phyloP scores from a whole-genome alignment of 1,140 invertebrate species.

The Polypedilum pembai region DNA sequence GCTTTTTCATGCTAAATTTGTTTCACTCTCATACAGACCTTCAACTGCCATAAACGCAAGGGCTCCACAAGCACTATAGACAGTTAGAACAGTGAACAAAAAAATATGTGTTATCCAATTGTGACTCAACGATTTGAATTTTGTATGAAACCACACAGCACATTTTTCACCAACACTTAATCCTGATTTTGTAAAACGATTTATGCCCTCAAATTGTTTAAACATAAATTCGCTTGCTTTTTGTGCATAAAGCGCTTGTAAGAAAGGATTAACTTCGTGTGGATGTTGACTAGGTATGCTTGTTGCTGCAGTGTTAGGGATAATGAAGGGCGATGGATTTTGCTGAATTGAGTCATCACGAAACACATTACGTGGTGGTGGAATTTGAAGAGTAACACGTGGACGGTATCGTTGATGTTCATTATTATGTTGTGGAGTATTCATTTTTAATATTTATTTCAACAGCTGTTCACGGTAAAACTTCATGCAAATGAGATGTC shows the following conservation, averaged over 20 bases:
- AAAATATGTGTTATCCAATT: constrained; percentile 85
- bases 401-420: not conserved
- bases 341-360: not conserved
- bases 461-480: not conserved
- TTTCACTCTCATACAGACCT: constrained; percentile 44
- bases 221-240: constrained; percentile 66
- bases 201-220: constrained; percentile 65
- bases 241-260: constrained; percentile 50
- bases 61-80: constrained; percentile 72
- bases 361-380: not conserved
- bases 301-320: not conserved
- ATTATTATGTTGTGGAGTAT: not conserved
- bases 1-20: not conserved
- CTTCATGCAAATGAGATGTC: not conserved
- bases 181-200: constrained; percentile 70
- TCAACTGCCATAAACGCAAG: constrained; percentile 67
- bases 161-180: constrained; percentile 73
- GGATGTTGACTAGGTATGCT: constrained; percentile 43
- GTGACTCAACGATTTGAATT: constrained; percentile 65
- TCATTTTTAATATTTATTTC: not conserved
- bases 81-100: constrained; percentile 62
- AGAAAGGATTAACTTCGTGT: constrained; percentile 48
- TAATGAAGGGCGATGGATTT: not conserved
- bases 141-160: constrained; percentile 70
- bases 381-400: constrained; percentile 28